A percentile compares a stretch with the other conserved stretches of the same genome.
Conservation (phyloP, 1,140 invertebrate species). For the Papilio xuthus region DNA sequence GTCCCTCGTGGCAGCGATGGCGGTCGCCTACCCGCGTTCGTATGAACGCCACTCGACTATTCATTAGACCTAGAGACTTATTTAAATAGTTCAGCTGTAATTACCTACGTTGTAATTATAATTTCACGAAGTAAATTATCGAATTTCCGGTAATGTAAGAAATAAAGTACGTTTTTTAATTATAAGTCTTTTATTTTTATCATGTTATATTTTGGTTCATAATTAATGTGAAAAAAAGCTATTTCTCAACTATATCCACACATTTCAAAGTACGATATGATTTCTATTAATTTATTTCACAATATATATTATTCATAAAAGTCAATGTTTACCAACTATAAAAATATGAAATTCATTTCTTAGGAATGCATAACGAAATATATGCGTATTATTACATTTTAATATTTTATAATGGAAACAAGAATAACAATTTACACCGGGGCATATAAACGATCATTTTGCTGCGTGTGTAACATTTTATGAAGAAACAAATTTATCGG, state of each 20-base stretch:
- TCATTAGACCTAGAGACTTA: conserved; percentile 78
- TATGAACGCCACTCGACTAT: conserved; percentile 62
- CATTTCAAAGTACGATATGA: neutral
- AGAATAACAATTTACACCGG: conserved; percentile 12
- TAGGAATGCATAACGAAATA: conserved; percentile 32
- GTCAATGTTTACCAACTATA: conserved; percentile 8
- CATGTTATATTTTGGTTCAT: neutral
- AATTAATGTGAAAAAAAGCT: neutral
- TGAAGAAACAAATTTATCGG: conserved; percentile 27
- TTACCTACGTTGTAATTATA: conserved; percentile 79
- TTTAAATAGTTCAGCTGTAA: conserved; percentile 76
- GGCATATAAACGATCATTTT: conserved; percentile 9
- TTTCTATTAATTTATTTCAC: neutral
- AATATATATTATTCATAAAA: neutral
- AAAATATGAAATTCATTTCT: conserved; percentile 5
- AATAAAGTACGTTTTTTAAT: conserved; percentile 75
- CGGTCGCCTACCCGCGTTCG: conserved; percentile 45
- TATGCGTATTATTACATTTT: neutral
- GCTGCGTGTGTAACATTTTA: conserved; percentile 21
- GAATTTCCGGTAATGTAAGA: conserved; percentile 79
- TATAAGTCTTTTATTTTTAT: conserved; percentile 43
- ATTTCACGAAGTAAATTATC: conserved; percentile 77
- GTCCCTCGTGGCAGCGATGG: conserved; percentile 55
- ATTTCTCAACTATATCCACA: neutral
- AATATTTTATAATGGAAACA: conserved; percentile 16